Percentiles rank a stretch among this genome's conserved stretches.
Conservation (phyloP, 2,888 invertebrate genomes). For the Campopleginae sp. region DNA sequence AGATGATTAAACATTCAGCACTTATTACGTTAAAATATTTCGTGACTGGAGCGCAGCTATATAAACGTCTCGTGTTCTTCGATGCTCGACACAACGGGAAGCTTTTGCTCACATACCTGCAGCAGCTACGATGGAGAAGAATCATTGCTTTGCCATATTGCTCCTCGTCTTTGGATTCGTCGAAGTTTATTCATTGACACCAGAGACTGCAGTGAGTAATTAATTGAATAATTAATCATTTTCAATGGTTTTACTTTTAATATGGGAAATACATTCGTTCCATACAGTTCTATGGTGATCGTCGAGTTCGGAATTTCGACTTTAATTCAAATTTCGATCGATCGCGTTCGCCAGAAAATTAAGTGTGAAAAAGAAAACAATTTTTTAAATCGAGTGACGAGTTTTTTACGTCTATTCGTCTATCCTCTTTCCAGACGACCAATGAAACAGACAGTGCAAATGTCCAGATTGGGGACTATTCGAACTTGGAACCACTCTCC, state of each 20-base stretch:
- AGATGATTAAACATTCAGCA: not conserved
- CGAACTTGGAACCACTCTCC: not conserved
- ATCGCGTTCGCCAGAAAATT: no score
- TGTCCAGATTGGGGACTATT: not conserved
- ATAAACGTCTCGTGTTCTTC: not conserved
- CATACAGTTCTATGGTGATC: no score
- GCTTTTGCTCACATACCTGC: not conserved
- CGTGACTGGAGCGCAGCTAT: not conserved
- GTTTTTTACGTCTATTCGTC: not conserved
- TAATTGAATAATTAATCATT: not conserved
- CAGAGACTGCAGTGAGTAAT: not conserved
- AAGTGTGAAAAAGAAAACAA: no score
- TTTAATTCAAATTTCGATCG: no score
- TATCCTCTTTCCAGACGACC: not conserved
- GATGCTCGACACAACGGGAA: not conserved
- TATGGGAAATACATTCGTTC: no score
- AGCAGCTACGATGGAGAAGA: not conserved
- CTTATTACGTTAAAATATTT: not conserved
- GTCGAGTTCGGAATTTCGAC: no score
- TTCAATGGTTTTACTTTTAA: not conserved
- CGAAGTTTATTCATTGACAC: not conserved
- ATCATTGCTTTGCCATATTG: not conserved
- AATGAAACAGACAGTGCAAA: not conserved
- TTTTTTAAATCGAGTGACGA: not conserved
- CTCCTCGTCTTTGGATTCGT: not conserved